These are phyloP conservation scores for Belgica antarctica DNA, from an alignment of 2,888 invertebrate species.

Conservation along the genomic window DNA sequence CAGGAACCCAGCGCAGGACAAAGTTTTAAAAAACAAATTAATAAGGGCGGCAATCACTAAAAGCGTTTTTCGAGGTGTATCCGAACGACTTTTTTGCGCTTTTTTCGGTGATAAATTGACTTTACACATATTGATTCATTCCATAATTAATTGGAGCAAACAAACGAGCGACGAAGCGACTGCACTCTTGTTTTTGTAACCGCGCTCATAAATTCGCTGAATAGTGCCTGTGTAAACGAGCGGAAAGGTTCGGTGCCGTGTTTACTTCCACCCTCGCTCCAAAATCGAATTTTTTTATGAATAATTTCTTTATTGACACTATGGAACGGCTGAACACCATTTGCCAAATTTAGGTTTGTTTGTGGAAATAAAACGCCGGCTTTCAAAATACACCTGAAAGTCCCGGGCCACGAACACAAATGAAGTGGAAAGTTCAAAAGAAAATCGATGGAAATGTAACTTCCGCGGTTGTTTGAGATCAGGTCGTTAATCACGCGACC, in stretches of 20 bases:
- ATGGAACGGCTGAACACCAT: too few species aligned
- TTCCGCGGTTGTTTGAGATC: too few species aligned
- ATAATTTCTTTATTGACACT: too few species aligned
- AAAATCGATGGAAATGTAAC: too few species aligned
- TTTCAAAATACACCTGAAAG: too few species aligned
- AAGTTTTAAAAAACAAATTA: not conserved
- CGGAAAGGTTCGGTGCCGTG: not conserved
- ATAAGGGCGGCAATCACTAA: slow-evolving; percentile 1
- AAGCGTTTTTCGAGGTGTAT: not conserved
- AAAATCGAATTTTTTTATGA: not conserved
- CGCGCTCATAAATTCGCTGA: slow-evolving; percentile 19
- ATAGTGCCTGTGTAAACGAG: not conserved
- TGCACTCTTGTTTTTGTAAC: not conserved
- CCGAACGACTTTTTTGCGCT: not conserved
- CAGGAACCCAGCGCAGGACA: not conserved
- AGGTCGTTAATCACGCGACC: too few species aligned
- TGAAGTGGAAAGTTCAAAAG: too few species aligned
- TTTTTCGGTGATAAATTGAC: slow-evolving; percentile 6
- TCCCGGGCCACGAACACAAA: too few species aligned
- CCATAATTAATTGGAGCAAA: slow-evolving; percentile 8
- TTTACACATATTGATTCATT: slow-evolving; percentile 8
- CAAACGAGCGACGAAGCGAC: not conserved
- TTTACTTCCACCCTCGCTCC: not conserved
- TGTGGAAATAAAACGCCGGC: slow-evolving; percentile 1
- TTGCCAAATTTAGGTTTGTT: too few species aligned